Conservation (phyloP, 2,113 vertebrate genomes). For the Ctenomys sociabilis region DNA sequence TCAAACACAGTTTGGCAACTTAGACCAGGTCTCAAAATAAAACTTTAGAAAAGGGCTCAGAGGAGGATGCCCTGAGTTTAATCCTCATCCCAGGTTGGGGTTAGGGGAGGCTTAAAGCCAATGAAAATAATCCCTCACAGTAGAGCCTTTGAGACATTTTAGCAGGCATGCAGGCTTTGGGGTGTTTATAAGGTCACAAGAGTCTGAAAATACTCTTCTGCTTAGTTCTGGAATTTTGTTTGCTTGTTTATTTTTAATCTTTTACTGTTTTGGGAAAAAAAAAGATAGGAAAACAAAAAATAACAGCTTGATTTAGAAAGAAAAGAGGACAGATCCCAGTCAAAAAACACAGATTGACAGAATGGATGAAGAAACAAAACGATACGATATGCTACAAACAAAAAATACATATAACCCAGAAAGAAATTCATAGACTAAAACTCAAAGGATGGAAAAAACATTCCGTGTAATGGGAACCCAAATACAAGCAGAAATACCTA, state of each 20-base stretch:
- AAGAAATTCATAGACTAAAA: too few relatives aligned
- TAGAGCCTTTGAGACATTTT: neutral
- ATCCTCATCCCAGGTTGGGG: neutral
- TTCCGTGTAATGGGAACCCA: too few relatives aligned
- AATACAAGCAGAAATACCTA: too few relatives aligned
- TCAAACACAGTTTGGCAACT: neutral
- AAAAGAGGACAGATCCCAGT: too few relatives aligned
- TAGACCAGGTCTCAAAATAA: neutral
- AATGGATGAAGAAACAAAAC: too few relatives aligned
- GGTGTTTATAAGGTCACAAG: neutral
- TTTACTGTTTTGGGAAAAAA: slow-evolving; percentile 48
- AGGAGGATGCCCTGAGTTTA: neutral
- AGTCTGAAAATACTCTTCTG: neutral
- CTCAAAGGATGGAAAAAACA: too few relatives aligned
- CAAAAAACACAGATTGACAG: too few relatives aligned
- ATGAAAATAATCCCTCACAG: slow-evolving; percentile 28
- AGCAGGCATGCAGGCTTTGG: neutral
- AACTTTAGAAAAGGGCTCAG: neutral
- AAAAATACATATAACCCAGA: too few relatives aligned
- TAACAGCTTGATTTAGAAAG: neutral
- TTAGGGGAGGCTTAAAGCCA: neutral
- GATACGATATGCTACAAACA: too few relatives aligned
- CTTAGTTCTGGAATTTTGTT: neutral
- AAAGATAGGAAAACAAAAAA: neutral
- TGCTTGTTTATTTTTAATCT: neutral